Evolutionary conservation across 2,113 vertebrate species (phyloP), one percentile per base, ranked within the genome.

Genomic region (Balaeniceps rex): DNA sequence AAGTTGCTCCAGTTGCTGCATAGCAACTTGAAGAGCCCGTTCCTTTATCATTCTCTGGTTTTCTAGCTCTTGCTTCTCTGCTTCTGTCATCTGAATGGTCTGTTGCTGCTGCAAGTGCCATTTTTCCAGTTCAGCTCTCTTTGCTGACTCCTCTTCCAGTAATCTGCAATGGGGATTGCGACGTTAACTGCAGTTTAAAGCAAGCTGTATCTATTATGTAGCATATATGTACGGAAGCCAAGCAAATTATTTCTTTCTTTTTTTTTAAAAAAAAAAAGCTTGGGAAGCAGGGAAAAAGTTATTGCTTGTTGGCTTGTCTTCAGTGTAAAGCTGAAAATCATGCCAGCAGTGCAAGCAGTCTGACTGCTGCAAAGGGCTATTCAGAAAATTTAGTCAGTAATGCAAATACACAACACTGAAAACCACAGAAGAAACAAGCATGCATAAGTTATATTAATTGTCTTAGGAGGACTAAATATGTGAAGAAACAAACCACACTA

Each of bases 31-130:
- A 74, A 99, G 98, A 14, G 99, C 99, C 11, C 6, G 96, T 38
- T 99, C 99, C 87, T 99, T 99, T 71, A 97, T 92, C 77, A 98
- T 54, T 4, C 98, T 98, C 92, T 99, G 98, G 51, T 98, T 98
- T 97, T 99, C 98, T 97, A 99, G 97, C 97, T 99, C 99, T 98
- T 99, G 98, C 94, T 99, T 99, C 98, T 99, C 99, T 0, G 99
- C 99, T 94, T 99, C 98, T 0, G 99, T 99, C 87, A 98, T 98
- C 18, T 99, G 98, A 95, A 99, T 99, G 93, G 99, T 97, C 88
- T 98, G 98, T 95, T 99, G 99, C 98, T 99, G 99, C 95, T 97
- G 97, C 94, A 99, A 97, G 97, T 99, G 99, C 97, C 99, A 98
- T 96, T 98, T 98, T 94, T 99, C 99, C 94, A 99, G 91, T 88